Percentiles rank a stretch among this genome's conserved stretches.
phyloP scores from a whole-genome alignment of 2,888 invertebrate genomes.

The Anorthoa munda region DNA sequence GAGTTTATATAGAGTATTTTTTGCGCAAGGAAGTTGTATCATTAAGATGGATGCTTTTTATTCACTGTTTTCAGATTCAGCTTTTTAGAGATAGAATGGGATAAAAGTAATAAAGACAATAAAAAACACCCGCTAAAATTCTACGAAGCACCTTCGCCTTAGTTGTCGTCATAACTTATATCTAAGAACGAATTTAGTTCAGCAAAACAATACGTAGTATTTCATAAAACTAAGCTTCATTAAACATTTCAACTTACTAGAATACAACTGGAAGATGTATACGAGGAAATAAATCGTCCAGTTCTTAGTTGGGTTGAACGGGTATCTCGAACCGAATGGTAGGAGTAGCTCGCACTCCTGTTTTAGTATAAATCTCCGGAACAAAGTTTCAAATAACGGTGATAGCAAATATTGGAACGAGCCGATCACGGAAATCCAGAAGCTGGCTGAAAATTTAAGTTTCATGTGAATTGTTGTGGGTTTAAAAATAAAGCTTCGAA shows the following conservation, averaged over 20 bases:
- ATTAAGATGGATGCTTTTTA: too few species aligned
- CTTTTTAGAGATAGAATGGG: too few species aligned
- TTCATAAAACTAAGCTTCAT: conserved; percentile 34
- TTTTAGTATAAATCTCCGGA: conserved; percentile 63
- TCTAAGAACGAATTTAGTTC: not conserved
- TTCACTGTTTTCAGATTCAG: too few species aligned
- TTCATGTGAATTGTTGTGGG: too few species aligned
- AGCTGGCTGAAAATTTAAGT: conserved; percentile 58
- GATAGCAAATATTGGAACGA: conserved; percentile 61
- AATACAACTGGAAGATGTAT: conserved; percentile 64
- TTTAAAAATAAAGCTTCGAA: too few species aligned
- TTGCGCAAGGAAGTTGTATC: too few species aligned
- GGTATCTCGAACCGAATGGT: conserved; percentile 64
- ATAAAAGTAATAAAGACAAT: too few species aligned
- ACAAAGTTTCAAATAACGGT: conserved; percentile 67
- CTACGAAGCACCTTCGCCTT: not conserved
- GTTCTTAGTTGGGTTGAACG: conserved; percentile 62
- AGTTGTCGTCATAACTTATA: not conserved
- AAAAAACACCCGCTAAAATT: not conserved
- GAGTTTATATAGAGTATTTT: too few species aligned
- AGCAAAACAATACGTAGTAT: conserved; percentile 8
- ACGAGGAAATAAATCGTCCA: conserved; percentile 64
- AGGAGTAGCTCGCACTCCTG: conserved; percentile 63
- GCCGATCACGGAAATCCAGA: conserved; percentile 56
- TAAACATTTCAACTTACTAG: conserved; percentile 63